phyloP scores from a whole-genome alignment of 92 coral and sea anemone species.

The Actinernus sp. region DNA sequence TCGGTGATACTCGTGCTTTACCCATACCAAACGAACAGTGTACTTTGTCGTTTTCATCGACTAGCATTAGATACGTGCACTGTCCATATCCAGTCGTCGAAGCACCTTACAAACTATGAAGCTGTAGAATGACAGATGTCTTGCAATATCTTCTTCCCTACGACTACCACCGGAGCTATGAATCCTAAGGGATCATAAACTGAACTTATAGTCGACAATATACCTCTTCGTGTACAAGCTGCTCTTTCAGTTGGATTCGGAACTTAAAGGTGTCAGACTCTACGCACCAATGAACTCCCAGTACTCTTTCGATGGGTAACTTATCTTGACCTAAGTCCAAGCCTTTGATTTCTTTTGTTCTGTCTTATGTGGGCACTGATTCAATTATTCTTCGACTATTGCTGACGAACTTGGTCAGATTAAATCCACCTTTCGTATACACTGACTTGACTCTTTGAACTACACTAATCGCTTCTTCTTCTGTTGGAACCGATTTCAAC shows the following conservation, averaged over 20 bases:
- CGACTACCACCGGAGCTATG: constrained; percentile 55
- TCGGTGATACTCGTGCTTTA: constrained; percentile 62
- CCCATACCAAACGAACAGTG: constrained; percentile 58
- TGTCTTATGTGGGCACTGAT: constrained; percentile 39
- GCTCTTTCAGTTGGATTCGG: constrained; percentile 36
- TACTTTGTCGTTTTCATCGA: no score
- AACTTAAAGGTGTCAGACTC: constrained; percentile 46
- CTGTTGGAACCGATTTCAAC: no score
- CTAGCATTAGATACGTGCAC: no score
- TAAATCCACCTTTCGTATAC: constrained; percentile 69
- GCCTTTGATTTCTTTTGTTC: constrained; percentile 46
- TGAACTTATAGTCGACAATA: constrained; percentile 42
- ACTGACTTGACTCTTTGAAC: no score
- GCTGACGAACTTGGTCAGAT: constrained; percentile 65
- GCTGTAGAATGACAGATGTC: constrained; percentile 55
- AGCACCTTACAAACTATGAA: constrained; percentile 60
- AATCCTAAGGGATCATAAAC: constrained; percentile 46
- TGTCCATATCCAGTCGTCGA: constrained; percentile 59
- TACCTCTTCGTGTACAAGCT: constrained; percentile 58
- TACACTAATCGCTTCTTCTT: no score
- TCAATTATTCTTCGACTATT: constrained; percentile 16
- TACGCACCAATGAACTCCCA: constrained; percentile 61
- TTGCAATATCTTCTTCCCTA: constrained; percentile 55
- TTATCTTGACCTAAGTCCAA: constrained; percentile 44
- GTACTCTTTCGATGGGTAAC: constrained; percentile 54